A percentile compares a stretch with the other conserved stretches of the same genome.
Evolutionary conservation across 2,113 vertebrate species (phyloP).

Genomic region (Notarius lentiginosus): DNA sequence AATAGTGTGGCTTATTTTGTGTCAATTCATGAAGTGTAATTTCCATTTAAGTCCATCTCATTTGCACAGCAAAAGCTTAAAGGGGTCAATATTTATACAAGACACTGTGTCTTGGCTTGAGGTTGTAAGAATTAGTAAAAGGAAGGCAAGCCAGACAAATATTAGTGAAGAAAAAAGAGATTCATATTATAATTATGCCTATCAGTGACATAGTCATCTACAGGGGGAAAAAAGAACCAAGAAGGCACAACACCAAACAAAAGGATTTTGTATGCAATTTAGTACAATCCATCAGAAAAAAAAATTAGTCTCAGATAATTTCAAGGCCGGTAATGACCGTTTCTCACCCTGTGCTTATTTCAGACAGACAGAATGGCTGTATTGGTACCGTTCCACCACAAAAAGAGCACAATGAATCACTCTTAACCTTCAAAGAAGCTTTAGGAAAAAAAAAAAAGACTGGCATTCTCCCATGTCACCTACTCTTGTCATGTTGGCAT

Average conservation of each 20-base stretch:
- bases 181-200: neutral
- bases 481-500: constrained; percentile 4
- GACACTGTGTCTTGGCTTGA: neutral
- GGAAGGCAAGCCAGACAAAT: neutral
- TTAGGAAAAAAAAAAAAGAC: neutral
- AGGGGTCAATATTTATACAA: neutral
- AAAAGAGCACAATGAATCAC: constrained; percentile 11
- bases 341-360: constrained; percentile 1
- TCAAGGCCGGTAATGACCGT: neutral
- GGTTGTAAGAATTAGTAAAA: neutral
- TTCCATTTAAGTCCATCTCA: neutral
- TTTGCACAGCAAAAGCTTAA: neutral
- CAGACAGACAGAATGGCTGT: constrained; percentile 12
- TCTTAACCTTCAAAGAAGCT: neutral
- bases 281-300: neutral
- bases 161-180: neutral
- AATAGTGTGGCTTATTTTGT: neutral
- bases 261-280: constrained; percentile 7
- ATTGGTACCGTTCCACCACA: neutral
- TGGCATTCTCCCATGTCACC: neutral
- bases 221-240: neutral
- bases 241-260: neutral
- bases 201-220: neutral
- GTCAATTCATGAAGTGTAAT: neutral
- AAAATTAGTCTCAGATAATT: neutral